Evolutionary conservation across 1,140 invertebrate species (phyloP), one percentile per base, ranked within the genome.

Genomic region (Centruroides vittatus): DNA sequence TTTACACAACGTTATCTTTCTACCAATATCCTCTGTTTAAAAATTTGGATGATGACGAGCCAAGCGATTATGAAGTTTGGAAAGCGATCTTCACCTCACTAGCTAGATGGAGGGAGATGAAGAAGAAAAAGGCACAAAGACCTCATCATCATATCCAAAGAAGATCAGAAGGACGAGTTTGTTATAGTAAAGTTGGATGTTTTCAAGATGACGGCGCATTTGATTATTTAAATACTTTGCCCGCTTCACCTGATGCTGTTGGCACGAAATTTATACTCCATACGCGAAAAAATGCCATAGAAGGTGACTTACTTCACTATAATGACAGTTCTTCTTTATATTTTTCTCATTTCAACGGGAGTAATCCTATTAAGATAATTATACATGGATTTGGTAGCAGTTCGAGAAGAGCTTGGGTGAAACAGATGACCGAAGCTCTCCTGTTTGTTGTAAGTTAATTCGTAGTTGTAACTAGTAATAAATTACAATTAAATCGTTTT

Each of bases 341-440:
- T 46, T 58, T 57, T 47, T 69, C 61, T 70, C 64, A 82, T 23
- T 85, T 85, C 71, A 84, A 86, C 67, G 73, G 76, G 10, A 79
- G 79, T 5, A 73, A 81, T n/a, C 84, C 87, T 0, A 87, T 88
- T 12, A 89, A 93, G 72, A 82, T 98, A 35, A 88, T 97, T 61
- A 88, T 95, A 0, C 93, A 98, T 69, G 93, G 93, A 4, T 98
- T 96, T 70, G 88, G 91, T 1, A 90, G 89, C 53, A 87, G 86
- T 67, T 93, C 91, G 69, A 82, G 85, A 23, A 84, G 88, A 65
- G 82, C 89, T 9, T 96, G 93, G 93, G 88, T 95, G 0, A 86
- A 89, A 69, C 89, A 93, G 70, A 93, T 96, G 87, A 80, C 88
- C 49, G 85, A 86, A 23, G 89, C 89, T 10, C 77, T 95, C 2